Evolutionary conservation across 2,888 invertebrate species (phyloP), one percentile per base, ranked within the genome.

Genomic region (Parapristionchus giblindavisi): DNA sequence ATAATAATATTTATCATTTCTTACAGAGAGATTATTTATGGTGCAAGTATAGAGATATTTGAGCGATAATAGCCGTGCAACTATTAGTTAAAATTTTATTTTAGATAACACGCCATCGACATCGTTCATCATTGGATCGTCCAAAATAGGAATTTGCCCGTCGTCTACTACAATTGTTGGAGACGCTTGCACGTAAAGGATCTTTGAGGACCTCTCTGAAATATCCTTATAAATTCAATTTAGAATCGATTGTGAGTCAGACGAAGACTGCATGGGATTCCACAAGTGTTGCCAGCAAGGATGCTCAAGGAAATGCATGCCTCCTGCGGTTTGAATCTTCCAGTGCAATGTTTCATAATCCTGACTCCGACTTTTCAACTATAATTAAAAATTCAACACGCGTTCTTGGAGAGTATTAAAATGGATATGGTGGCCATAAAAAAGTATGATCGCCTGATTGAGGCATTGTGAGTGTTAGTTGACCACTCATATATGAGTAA

Each of bases 221-320:
- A 21, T 2, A 1, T n/a, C 36, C n/a, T 2, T n/a, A 34, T 4
- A 1, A 34, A 24, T 38, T 2, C 27, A 63, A 34, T 58, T 27
- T 29, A 60, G 60, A 2, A 40, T 48, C 1, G 78, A 80, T 32
- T 84, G 84, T 66, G 77, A 76, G 8, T 76, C 54, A 2, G 87
- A 87, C 68, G 61, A 60, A 6, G 84, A 86, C 61, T 87, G 87
- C 63, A 78, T 80, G 8, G 76, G 78, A 0, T 77, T 81, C 54
- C 77, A 77, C 38, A 87, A 86, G 68, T 87, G 87, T 76, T 87
- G 87, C 72, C 81, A 77, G 29, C 84, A 86, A 76, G 86, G 87
- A 1, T 87, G 87, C 68, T 79, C 76, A 11, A 78, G 77, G 61
- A 65, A 79, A 75, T 87, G 87, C 56, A 61, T 77, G 11, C 80